Percentiles rank a stretch among this genome's conserved stretches.
These are phyloP conservation scores for Thamnophis elegans DNA, from an alignment of 2,797 vertebrate species.

Conservation along the genomic window DNA sequence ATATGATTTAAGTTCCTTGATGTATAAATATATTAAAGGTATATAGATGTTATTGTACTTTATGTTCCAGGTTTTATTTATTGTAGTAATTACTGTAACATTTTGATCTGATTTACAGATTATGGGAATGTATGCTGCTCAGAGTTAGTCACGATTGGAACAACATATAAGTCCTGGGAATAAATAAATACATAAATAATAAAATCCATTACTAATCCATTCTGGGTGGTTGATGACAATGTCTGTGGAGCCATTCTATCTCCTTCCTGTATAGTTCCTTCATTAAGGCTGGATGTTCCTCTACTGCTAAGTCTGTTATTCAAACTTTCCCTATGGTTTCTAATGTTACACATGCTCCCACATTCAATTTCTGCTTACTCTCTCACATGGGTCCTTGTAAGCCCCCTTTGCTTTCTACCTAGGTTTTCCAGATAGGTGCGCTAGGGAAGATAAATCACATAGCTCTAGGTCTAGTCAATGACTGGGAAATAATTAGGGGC, in stretches of 20 bases:
- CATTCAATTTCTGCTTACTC: neutral
- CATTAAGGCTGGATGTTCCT: neutral
- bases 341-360: neutral
- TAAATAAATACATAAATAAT: neutral
- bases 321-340: neutral
- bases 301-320: neutral
- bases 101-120: neutral
- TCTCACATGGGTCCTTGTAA: neutral
- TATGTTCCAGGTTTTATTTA: neutral
- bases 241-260: neutral
- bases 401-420: neutral
- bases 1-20: neutral
- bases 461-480: neutral
- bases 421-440: neutral
- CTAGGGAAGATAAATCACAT: neutral
- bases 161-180: neutral
- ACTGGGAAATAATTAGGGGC: neutral
- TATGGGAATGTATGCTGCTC: neutral
- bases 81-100: neutral
- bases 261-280: neutral
- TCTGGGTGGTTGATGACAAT: neutral
- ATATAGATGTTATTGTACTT: neutral
- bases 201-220: neutral
- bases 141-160: neutral
- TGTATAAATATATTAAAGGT: neutral